Conservation (phyloP, 2,888 invertebrate genomes). For the Athrips mouffetella region DNA sequence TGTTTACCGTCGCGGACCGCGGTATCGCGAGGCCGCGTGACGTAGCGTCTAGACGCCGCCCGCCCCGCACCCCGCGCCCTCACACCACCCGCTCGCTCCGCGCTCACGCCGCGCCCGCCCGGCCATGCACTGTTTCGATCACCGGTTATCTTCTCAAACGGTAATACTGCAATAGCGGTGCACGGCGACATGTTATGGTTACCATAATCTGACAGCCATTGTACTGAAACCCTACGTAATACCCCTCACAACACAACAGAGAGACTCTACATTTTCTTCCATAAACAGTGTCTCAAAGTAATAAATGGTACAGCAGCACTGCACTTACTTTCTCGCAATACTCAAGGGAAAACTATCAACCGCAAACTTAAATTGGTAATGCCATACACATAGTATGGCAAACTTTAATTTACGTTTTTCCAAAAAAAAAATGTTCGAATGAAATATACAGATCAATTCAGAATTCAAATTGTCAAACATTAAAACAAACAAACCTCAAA, state of each 20-base stretch:
- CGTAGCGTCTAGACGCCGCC: slow-evolving; percentile 76
- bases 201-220: slow-evolving; percentile 20
- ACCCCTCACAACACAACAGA: background rate
- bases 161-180: slow-evolving; percentile 64
- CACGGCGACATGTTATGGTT: slow-evolving; percentile 31
- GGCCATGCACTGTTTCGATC: slow-evolving; percentile 69
- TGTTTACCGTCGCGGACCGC: slow-evolving; percentile 79
- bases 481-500: too few relatives aligned
- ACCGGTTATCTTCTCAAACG: slow-evolving; percentile 72
- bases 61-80: slow-evolving; percentile 40
- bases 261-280: background rate
- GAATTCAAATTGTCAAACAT: too few relatives aligned
- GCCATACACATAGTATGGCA: too few relatives aligned
- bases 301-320: too few relatives aligned
- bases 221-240: background rate
- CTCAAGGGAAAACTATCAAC: too few relatives aligned
- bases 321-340: too few relatives aligned
- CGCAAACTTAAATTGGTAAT: too few relatives aligned
- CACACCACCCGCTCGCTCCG: slow-evolving; percentile 32
- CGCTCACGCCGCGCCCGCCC: slow-evolving; percentile 31
- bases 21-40: slow-evolving; percentile 80
- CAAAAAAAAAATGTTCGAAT: too few relatives aligned
- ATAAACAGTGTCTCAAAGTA: background rate
- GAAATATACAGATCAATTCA: too few relatives aligned
- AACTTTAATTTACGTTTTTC: too few relatives aligned